Percentiles rank a stretch among this genome's conserved stretches.
phyloP scores from a whole-genome alignment of 2,888 invertebrate genomes.

The Cylindroiulus punctatus region DNA sequence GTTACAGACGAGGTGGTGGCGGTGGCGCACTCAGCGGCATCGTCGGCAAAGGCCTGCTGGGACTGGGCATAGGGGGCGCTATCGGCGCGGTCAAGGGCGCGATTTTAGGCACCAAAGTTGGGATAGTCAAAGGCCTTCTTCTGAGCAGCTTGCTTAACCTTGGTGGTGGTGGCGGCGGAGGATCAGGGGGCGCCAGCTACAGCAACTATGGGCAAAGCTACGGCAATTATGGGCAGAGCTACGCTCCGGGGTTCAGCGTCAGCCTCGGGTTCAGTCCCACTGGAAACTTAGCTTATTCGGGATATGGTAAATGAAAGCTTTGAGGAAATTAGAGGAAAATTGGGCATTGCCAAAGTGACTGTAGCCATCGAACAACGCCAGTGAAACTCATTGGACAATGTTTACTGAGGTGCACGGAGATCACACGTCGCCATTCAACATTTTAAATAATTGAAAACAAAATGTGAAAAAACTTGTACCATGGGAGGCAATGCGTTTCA shows the following conservation, averaged over 20 bases:
- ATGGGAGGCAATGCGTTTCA: too few relatives aligned
- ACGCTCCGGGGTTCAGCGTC: neutral
- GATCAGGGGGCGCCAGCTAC: neutral
- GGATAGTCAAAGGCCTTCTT: conserved; percentile 11
- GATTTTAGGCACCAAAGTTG: neutral
- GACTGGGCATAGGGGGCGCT: neutral
- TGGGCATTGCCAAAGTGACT: neutral
- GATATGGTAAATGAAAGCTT: conserved; percentile 40
- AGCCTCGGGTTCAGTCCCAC: conserved; percentile 1
- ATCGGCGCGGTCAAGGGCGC: neutral
- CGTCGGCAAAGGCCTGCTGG: neutral
- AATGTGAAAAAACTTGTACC: too few relatives aligned
- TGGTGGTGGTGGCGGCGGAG: neutral
- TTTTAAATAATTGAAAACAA: too few relatives aligned
- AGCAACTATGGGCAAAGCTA: neutral
- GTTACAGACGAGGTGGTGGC: neutral
- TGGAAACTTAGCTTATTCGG: neutral
- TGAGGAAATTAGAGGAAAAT: neutral
- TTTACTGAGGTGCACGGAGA: neutral
- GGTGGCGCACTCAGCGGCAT: neutral
- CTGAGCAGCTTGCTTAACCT: neutral
- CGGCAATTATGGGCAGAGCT: neutral
- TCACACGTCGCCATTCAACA: too few relatives aligned
- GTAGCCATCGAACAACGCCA: neutral
- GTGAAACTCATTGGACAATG: neutral